Base-by-base conservation (phyloP, 1,140 invertebrate genomes). In the Lethrus apterus region DNA sequence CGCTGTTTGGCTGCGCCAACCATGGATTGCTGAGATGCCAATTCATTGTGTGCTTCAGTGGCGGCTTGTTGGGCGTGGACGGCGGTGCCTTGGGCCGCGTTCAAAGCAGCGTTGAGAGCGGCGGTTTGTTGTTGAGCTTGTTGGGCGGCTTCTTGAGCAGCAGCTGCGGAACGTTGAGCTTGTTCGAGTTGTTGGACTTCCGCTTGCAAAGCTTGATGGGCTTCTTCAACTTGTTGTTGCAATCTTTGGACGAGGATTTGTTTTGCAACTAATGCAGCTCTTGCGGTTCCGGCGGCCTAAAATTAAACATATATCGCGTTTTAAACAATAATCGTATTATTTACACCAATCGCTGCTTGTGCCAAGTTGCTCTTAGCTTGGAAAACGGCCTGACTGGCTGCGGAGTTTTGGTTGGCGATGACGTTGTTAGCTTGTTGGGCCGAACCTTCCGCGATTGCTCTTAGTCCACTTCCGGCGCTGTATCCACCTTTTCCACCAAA, bases 351-450 rank as follows among this genome's bases (percentile, higher is more conserved):
- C 3, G 38, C 38, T 26, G 38, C 38, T 29, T 42, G 38, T 19
- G 38, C 38, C 14, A 42, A 42, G 18, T 4, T 29, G 14, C 38
- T 42, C 21, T 42, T 42, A 30, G 38, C 38, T n/a, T 21, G 21
- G 29, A 42, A 42, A 29, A 24, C 38, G 14, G 38, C 38, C 29
- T 42, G 38, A 26, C 24, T 42, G 4, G 23, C 38, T 1, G 38
- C 38, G 3, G 38, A 21, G 19, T 42, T 21, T 29, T 42, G 38
- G 9, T 42, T 42, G 8, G 29, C 24, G n/a, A 42, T 24, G 38
- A 24, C 38, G n/a, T 42, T 42, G 13, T 42, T 42, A 15, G 38
- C 38, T 42, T 42, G 38, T 42, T 42, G 21, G 10, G 38, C 21
- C 13, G 38, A 24, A 26, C 38, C 38, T 42, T 42, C 21, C 10